Evolutionary conservation across 1,140 invertebrate genomes (phyloP), one percentile per base, ranked within the genome.

Genomic region (Ylistrum balloti): DNA sequence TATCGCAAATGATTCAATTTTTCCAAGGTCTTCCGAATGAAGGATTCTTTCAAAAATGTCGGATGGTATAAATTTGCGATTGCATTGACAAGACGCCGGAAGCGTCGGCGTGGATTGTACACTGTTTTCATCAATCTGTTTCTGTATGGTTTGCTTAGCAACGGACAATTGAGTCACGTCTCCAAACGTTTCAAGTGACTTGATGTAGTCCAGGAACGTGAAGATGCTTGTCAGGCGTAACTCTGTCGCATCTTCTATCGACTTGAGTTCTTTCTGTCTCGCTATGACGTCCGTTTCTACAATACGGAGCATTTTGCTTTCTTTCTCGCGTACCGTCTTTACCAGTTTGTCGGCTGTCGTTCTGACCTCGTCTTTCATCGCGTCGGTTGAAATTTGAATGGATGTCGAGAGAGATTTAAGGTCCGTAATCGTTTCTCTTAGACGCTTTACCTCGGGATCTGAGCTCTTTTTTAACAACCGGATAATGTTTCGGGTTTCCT

Each of bases 21-120:
- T 74, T 74, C 56, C 56, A 5, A 74, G 56, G 56, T 74, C 56
- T 74, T 74, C 56, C n/a, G 56, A 74, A 74, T 74, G 56, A 9
- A 74, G n/a, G 22, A 74, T 74, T 28, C n/a, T 74, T 28, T 28
- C n/a, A 28, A 74, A 74, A 28, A 74, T 74, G 56, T 74, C 20
- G 22, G 56, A 74, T 0, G 22, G 56, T 74, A 7, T 74, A 74
- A 74, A 74, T 28, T 9, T 74, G 5, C 56, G 22, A n/a, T 74
- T 74, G 28, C 56, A 74, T 11, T n/a, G 22, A 74, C 56, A 74
- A 0, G 56, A 74, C n/a, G n/a, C 56, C 56, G 56, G 56, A 28
- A 74, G 56, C 3, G 56, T 11, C 56, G 56, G 56, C 0, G 28
- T n/a, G n/a, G 56, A 28, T n/a, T 74, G 56, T 11, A 7, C 56